These are phyloP conservation scores for Pachyramphus minor DNA, from an alignment of 2,113 vertebrate genomes.

Conservation along the genomic window DNA sequence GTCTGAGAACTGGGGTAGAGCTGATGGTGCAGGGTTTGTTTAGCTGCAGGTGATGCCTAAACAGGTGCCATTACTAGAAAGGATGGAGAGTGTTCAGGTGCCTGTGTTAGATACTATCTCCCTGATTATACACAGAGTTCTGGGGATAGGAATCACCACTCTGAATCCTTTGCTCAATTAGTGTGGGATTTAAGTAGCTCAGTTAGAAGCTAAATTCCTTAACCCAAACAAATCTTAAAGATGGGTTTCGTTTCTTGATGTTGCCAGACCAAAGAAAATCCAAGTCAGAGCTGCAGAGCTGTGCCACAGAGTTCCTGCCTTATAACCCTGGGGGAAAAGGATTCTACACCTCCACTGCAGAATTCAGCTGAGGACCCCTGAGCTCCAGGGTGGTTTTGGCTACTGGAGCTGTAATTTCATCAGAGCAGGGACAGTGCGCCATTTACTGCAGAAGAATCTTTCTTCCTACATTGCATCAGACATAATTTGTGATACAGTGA, in stretches of 20 bases:
- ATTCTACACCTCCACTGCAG: rapidly evolving
- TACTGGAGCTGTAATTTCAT: not conserved
- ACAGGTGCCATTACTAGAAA: rapidly evolving
- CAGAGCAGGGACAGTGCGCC: rapidly evolving
- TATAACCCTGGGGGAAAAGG: not conserved
- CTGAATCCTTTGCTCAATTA: not conserved
- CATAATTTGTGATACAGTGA: not conserved
- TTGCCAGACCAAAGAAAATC: not conserved
- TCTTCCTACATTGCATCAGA: not conserved
- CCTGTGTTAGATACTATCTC: rapidly evolving
- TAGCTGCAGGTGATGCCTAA: not conserved
- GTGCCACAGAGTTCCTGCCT: not conserved
- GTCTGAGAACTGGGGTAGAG: not conserved
- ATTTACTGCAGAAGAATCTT: not conserved
- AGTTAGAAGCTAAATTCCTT: not conserved
- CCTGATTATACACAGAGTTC: rapidly evolving
- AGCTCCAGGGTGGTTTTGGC: not conserved
- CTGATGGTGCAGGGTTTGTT: not conserved
- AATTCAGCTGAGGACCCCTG: rapidly evolving
- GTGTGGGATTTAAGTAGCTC: not conserved
- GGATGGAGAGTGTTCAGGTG: not conserved
- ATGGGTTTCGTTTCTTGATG: not conserved
- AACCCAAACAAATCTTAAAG: not conserved
- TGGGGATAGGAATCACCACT: not conserved
- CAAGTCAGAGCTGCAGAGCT: not conserved